phyloP scores from a whole-genome alignment of 2,113 vertebrate species.

The Pelvicachromis taeniatus region DNA sequence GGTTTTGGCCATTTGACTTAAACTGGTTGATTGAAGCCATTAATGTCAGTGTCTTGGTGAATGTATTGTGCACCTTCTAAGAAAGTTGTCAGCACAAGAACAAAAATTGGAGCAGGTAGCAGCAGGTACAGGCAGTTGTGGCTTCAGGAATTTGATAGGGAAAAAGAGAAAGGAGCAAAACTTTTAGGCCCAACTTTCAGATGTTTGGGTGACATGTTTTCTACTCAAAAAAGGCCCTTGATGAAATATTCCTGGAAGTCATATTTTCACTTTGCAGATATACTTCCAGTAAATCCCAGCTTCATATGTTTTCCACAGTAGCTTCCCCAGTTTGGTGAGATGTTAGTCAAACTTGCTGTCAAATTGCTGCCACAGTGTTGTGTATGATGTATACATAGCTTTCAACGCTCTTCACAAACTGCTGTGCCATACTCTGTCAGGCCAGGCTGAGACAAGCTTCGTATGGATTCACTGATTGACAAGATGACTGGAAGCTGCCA shows the following conservation, averaged over 20 bases:
- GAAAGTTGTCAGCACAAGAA: neutral
- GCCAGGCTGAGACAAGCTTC: constrained; percentile 4
- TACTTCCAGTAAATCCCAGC: neutral
- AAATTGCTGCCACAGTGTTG: neutral
- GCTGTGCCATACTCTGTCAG: constrained; percentile 51
- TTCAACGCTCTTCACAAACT: constrained; percentile 50
- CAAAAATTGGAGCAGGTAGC: neutral
- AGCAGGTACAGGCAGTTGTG: neutral
- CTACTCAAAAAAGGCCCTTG: neutral
- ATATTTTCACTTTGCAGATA: neutral
- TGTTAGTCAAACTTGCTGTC: neutral
- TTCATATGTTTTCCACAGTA: neutral
- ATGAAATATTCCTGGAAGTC: neutral
- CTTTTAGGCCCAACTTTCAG: neutral
- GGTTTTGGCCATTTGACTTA: neutral
- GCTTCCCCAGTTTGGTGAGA: neutral
- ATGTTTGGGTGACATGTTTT: neutral
- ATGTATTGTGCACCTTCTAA: neutral
- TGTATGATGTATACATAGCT: neutral
- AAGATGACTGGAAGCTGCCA: constrained; percentile 60
- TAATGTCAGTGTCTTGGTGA: neutral
- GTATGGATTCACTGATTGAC: constrained; percentile 72
- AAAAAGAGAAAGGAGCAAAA: neutral
- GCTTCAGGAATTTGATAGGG: neutral
- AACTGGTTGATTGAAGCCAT: neutral